Evolutionary conservation across 2,797 vertebrate genomes (phyloP), one percentile per base, ranked within the genome.

Genomic region (Aplochiton taeniatus): DNA sequence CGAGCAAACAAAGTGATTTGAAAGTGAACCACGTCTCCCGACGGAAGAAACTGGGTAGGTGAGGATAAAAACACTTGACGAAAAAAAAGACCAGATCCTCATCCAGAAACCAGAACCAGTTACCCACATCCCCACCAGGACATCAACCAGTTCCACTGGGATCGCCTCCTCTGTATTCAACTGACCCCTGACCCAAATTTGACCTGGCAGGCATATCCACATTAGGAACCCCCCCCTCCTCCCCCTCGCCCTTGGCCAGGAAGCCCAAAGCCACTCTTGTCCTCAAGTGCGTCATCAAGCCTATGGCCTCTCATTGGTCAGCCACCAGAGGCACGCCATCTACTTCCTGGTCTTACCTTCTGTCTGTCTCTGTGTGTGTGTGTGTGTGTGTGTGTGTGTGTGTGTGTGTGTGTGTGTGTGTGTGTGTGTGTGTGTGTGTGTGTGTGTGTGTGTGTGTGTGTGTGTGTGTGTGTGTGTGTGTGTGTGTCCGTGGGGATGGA

Each of bases 1-100:
- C 85, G 83, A 80, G 79, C 70, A 79, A 77, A 76, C 73, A 84
- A 78, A 90, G 94, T 93, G 67, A 80, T 79, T 59, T 41, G 54
- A 19, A n/a, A 58, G 19, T 52, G n/a, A 19, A 9, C 44, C 19
- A n/a, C 16, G 65, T 80, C 77, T 85, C 72, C 65, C 72, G 75
- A 79, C 77, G 55, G 68, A 79, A 65, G 63, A 79, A 77, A 72
- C 47, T 78, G 75, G 73, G 74, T 75, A 77, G 75, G 64, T 54
- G 74, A 83, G 59, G 73, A 76, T 6, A 54, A 78, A 77, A 65
- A 13, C 47, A 44, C 69, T 58, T 41, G 69, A n/a, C 68, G 77
- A 11, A 53, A 81, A 76, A 75, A 31, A 2, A 31, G 31, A 78
- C 83, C 56, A 77, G 78, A 83, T 79, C 76, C 81, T 79, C 76